phyloP scores from a whole-genome alignment of 2,797 vertebrate species.

The Hoplostethus atlanticus region DNA sequence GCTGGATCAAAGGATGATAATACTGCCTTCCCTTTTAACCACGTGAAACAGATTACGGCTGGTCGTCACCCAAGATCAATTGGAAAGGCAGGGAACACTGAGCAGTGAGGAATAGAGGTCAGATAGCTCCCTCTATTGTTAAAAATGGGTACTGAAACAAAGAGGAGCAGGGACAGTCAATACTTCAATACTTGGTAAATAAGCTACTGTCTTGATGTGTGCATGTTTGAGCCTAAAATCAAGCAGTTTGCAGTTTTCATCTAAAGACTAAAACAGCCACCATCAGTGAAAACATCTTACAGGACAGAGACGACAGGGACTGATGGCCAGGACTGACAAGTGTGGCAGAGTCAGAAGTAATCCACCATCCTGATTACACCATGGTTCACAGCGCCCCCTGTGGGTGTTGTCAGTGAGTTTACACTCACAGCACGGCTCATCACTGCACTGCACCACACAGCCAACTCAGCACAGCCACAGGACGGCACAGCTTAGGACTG shows the following conservation, averaged over 20 bases:
- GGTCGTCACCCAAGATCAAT: constrained; percentile 53
- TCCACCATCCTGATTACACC: constrained; percentile 31
- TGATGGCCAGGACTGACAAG: constrained; percentile 16
- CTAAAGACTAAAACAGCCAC: not conserved
- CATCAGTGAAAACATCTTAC: constrained; percentile 1
- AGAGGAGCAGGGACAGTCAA: not conserved
- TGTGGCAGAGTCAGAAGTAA: constrained; percentile 26
- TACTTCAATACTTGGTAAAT: not conserved
- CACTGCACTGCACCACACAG: constrained; percentile 72
- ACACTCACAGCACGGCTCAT: constrained; percentile 38
- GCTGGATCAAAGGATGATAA: constrained; percentile 53
- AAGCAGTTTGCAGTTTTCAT: not conserved
- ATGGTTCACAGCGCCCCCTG: constrained; percentile 47
- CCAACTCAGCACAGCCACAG: constrained; percentile 40
- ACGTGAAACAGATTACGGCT: constrained; percentile 55
- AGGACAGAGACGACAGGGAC: not conserved
- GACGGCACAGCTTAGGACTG: constrained; percentile 34
- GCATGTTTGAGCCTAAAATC: not conserved
- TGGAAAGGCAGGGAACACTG: constrained; percentile 20
- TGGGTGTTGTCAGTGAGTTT: constrained; percentile 18
- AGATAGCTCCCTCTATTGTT: constrained; percentile 62
- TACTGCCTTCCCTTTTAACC: constrained; percentile 47
- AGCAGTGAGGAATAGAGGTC: constrained; percentile 31
- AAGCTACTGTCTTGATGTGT: not conserved
- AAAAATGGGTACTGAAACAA: constrained; percentile 24